Evolutionary conservation across 1,140 invertebrate genomes (phyloP).

Genomic region (Plectrocnemia conspersa): DNA sequence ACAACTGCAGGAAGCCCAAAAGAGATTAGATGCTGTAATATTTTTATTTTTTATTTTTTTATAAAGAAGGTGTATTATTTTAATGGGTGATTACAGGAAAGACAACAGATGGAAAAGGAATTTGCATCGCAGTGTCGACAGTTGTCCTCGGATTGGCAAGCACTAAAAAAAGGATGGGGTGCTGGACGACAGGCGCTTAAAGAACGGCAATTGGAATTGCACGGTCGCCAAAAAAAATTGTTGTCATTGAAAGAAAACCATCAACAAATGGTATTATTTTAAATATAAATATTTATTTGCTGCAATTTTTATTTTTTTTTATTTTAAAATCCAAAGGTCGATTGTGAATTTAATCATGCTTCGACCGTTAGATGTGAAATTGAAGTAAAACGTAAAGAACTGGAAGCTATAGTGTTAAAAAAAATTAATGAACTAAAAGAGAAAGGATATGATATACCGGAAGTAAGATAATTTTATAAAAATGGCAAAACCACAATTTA

Average conservation of each 20-base stretch:
- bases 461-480: slow-evolving; percentile 27
- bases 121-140: slow-evolving; percentile 55
- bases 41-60: slow-evolving; percentile 5
- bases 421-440: slow-evolving; percentile 50
- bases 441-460: slow-evolving; percentile 38
- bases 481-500: neutral
- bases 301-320: slow-evolving; percentile 19
- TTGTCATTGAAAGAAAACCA: slow-evolving; percentile 44
- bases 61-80: neutral
- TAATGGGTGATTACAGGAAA: slow-evolving; percentile 42
- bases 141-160: slow-evolving; percentile 52
- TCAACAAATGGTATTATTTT: slow-evolving; percentile 36
- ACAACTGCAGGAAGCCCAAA: slow-evolving; percentile 49
- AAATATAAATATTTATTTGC: slow-evolving; percentile 16
- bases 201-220: slow-evolving; percentile 49
- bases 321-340: slow-evolving; percentile 29
- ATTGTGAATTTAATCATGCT: slow-evolving; percentile 35
- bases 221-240: slow-evolving; percentile 44
- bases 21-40: slow-evolving; percentile 55
- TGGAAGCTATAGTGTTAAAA: slow-evolving; percentile 44
- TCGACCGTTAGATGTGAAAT: slow-evolving; percentile 40
- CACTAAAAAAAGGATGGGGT: slow-evolving; percentile 51
- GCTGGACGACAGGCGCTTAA: slow-evolving; percentile 50
- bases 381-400: slow-evolving; percentile 39
- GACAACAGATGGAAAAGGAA: slow-evolving; percentile 54